phyloP scores from a whole-genome alignment of 2,888 invertebrate genomes.

The Acleris emargana region DNA sequence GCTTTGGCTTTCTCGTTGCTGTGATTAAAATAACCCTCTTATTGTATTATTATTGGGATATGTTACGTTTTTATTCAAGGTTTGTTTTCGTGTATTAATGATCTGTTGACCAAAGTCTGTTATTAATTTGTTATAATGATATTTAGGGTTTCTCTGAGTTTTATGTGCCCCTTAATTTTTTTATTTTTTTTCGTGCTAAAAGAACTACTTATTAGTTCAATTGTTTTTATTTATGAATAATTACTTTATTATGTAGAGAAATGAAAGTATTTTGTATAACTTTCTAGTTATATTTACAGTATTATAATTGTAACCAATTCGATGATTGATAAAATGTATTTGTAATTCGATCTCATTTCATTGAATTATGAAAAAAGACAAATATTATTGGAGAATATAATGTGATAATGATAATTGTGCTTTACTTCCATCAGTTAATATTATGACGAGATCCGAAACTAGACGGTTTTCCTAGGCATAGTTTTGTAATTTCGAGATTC shows the following conservation, averaged over 20 bases:
- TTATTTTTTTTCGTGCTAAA: constrained; percentile 9
- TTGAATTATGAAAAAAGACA: constrained; percentile 19
- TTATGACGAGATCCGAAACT: constrained; percentile 46
- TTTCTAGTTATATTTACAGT: constrained; percentile 54
- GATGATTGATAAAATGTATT: constrained; percentile 39
- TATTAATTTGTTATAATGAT: constrained; percentile 3
- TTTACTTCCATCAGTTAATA: constrained; percentile 47
- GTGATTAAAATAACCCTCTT: constrained; percentile 52
- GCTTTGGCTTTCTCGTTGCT: constrained; percentile 77
- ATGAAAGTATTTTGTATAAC: constrained; percentile 55
- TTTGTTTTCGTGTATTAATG: constrained; percentile 40
- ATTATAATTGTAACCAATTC: constrained; percentile 43
- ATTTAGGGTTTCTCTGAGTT: constrained; percentile 7
- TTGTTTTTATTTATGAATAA: constrained; percentile 41
- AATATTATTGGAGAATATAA: constrained; percentile 47
- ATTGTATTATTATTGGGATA: constrained; percentile 45
- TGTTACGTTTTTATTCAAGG: constrained; percentile 38
- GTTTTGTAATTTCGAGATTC: constrained; percentile 70
- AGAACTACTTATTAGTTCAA: constrained; percentile 25
- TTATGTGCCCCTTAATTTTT: constrained; percentile 5
- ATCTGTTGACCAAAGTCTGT: constrained; percentile 27
- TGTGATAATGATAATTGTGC: constrained; percentile 49
- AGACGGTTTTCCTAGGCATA: constrained; percentile 53
- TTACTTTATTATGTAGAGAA: constrained; percentile 34
- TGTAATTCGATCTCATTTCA: constrained; percentile 57